phyloP scores from a whole-genome alignment of 1,140 invertebrate species.

The Brachionus koreanus region DNA sequence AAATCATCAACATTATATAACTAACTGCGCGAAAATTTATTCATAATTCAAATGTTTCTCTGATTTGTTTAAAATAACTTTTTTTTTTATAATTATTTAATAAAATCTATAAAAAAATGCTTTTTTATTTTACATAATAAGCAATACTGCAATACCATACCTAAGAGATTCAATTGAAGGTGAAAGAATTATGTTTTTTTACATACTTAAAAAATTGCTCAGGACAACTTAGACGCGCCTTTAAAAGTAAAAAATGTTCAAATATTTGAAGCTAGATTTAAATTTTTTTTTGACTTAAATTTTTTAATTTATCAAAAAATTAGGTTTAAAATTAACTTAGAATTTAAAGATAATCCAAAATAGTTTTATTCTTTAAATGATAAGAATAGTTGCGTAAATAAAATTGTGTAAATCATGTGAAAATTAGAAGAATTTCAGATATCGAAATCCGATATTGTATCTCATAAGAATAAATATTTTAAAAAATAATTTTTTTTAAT shows the following conservation, averaged over 20 bases:
- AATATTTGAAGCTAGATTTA: background rate
- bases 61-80: background rate
- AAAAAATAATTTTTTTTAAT: too few species aligned
- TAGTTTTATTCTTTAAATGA: background rate
- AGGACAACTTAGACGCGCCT: background rate
- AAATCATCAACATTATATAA: background rate
- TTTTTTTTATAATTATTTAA: slow-evolving; percentile 2
- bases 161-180: background rate
- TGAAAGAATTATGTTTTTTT: background rate
- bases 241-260: background rate
- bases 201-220: background rate
- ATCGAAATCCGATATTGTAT: background rate
- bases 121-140: background rate
- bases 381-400: background rate
- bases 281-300: background rate
- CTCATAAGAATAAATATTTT: background rate
- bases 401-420: background rate
- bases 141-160: background rate
- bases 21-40: background rate
- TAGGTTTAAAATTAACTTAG: background rate
- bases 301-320: background rate
- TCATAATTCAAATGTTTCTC: background rate
- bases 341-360: background rate
- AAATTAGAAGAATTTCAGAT: background rate
- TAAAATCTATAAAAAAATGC: background rate